phyloP scores from a whole-genome alignment of 2,797 vertebrate species.

The Enteromius anoplus region DNA sequence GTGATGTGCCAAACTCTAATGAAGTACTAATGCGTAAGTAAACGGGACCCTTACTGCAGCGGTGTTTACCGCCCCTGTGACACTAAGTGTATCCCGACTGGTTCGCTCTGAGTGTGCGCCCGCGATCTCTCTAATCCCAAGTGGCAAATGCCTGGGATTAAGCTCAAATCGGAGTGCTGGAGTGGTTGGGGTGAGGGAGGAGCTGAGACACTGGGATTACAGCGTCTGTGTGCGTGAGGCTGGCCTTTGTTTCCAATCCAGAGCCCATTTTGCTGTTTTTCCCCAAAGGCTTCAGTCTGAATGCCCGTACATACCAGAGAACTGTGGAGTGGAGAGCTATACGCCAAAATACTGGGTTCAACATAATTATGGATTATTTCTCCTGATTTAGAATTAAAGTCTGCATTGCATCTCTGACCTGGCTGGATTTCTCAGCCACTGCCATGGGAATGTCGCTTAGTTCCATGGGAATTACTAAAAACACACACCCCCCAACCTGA shows the following conservation, averaged over 20 bases:
- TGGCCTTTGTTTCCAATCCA: constrained; percentile 44
- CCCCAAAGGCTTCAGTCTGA: background rate
- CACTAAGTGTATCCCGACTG: constrained; percentile 2
- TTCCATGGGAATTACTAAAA: constrained; percentile 20
- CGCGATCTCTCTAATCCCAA: constrained; percentile 54
- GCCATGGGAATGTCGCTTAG: constrained; percentile 24
- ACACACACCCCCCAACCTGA: constrained; percentile 31
- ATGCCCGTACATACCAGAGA: background rate
- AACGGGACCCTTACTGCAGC: background rate
- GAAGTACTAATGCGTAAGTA: constrained; percentile 34
- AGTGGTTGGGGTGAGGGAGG: constrained; percentile 38
- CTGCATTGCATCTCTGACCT: background rate
- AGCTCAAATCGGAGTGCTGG: constrained; percentile 40
- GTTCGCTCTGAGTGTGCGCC: constrained; percentile 23
- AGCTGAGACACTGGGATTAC: constrained; percentile 49
- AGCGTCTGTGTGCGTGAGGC: constrained; percentile 29
- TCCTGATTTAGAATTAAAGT: constrained; percentile 21
- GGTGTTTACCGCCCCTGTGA: constrained; percentile 25
- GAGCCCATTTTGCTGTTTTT: constrained; percentile 14
- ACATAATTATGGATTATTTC: constrained; percentile 20
- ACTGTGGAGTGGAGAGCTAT: background rate
- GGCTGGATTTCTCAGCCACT: constrained; percentile 26
- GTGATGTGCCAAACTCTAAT: constrained; percentile 40
- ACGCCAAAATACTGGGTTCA: background rate
- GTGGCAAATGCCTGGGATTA: constrained; percentile 57